Percentiles rank a stretch among this genome's conserved stretches.
phyloP scores from a whole-genome alignment of 2,888 invertebrate genomes.

The Eucriotettix oculatus region DNA sequence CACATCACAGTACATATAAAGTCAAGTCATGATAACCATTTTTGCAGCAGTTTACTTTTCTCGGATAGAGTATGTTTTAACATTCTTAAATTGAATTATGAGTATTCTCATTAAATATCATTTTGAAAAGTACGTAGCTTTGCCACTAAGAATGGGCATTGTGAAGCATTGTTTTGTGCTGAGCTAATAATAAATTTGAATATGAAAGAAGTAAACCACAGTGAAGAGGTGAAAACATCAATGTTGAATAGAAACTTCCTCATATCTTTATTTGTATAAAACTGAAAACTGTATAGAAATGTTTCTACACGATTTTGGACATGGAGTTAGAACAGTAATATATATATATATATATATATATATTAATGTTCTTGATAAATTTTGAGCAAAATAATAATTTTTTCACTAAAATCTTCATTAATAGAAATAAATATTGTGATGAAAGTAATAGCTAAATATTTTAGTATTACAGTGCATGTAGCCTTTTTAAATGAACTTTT shows the following conservation, averaged over 20 bases:
- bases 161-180: background rate
- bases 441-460: no score
- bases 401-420: no score
- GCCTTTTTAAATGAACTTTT: no score
- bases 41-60: no score
- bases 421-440: no score
- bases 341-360: conserved; percentile 11
- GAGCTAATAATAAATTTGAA: background rate
- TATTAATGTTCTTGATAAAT: conserved; percentile 10
- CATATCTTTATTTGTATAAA: conserved; percentile 10
- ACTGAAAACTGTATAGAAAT: conserved; percentile 9
- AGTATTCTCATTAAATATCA: background rate
- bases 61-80: no score
- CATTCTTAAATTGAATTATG: no score
- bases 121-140: conserved; percentile 4
- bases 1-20: no score
- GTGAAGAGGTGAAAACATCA: conserved; percentile 1
- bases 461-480: no score
- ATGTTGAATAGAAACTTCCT: conserved; percentile 12
- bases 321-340: background rate
- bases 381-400: conserved; percentile 8
- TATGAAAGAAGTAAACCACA: background rate
- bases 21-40: no score
- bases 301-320: conserved; percentile 12
- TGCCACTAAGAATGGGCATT: background rate